Conservation (phyloP, 2,888 invertebrate genomes). For the Chymomyza caudatula region DNA sequence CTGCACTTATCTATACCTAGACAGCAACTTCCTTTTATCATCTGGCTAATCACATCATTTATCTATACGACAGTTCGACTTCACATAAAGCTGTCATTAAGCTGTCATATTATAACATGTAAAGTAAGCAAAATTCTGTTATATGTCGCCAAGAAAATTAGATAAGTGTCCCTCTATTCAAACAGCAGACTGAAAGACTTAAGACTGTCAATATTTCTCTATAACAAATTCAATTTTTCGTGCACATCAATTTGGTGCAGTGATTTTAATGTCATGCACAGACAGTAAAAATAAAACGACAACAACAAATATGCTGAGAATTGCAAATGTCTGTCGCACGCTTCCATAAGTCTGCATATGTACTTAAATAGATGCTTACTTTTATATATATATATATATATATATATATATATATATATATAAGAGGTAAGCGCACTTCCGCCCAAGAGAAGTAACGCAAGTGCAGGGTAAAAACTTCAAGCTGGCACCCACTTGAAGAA, state of each 20-base stretch:
- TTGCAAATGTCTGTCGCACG: not conserved
- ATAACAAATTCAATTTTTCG: conserved; percentile 65
- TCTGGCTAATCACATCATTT: too few relatives aligned
- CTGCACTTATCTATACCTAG: too few relatives aligned
- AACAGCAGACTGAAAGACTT: conserved; percentile 52
- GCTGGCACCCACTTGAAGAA: conserved; percentile 37
- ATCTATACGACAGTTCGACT: conserved; percentile 29
- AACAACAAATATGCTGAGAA: not conserved
- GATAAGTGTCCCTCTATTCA: not conserved
- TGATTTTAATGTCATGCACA: conserved; percentile 11
- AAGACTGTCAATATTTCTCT: conserved; percentile 61
- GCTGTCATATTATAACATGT: conserved; percentile 44
- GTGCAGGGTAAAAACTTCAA: conserved; percentile 19
- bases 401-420: not conserved
- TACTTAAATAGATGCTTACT: not conserved
- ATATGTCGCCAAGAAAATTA: not conserved
- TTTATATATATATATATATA: not conserved
- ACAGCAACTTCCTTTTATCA: not conserved
- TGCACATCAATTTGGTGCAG: conserved; percentile 45
- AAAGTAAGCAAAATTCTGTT: conserved; percentile 47
- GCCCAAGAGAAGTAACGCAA: not conserved
- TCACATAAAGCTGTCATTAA: conserved; percentile 48
- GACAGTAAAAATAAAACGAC: not conserved
- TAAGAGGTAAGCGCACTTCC: conserved; percentile 13
- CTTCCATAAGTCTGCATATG: not conserved